A percentile compares a stretch with the other conserved stretches of the same genome.
These are phyloP conservation scores for Maccullochella peelii DNA, from an alignment of 2,113 vertebrate genomes.

Conservation along the genomic window DNA sequence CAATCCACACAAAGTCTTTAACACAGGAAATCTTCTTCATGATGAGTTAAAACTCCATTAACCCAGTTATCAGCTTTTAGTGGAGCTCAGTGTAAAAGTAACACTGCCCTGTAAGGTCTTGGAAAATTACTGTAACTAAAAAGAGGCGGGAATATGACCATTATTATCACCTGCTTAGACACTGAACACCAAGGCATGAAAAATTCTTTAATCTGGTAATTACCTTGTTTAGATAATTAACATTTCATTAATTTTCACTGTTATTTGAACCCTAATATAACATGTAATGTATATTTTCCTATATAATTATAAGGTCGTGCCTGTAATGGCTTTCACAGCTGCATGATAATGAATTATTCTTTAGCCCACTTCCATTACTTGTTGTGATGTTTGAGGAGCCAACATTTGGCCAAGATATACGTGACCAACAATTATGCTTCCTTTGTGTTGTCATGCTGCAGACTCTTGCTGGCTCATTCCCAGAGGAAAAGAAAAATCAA, in stretches of 20 bases:
- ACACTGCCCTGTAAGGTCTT: neutral
- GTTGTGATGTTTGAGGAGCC: conserved; percentile 54
- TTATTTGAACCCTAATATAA: conserved; percentile 17
- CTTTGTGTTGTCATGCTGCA: conserved; percentile 48
- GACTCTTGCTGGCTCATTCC: conserved; percentile 31
- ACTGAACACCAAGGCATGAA: neutral
- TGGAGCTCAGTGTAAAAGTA: conserved; percentile 4
- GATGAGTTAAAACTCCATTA: conserved; percentile 47
- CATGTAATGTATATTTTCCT: neutral
- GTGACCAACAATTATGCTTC: conserved; percentile 59
- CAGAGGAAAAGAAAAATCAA: conserved; percentile 40
- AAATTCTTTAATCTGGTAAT: conserved; percentile 27
- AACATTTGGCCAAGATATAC: conserved; percentile 61
- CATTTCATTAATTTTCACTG: neutral
- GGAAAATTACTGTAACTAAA: conserved; percentile 3
- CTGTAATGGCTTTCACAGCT: conserved; percentile 40
- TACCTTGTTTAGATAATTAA: conserved; percentile 14
- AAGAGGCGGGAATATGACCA: neutral
- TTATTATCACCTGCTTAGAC: conserved; percentile 9
- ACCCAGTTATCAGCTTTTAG: conserved; percentile 33
- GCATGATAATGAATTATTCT: conserved; percentile 59
- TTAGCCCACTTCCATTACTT: conserved; percentile 42
- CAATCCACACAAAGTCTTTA: conserved; percentile 23
- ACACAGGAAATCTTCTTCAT: conserved; percentile 18
- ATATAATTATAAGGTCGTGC: conserved; percentile 38